A percentile compares a stretch with the other conserved stretches of the same genome.
Conservation (phyloP, 1,140 invertebrate species). For the Drosophila burlai region DNA sequence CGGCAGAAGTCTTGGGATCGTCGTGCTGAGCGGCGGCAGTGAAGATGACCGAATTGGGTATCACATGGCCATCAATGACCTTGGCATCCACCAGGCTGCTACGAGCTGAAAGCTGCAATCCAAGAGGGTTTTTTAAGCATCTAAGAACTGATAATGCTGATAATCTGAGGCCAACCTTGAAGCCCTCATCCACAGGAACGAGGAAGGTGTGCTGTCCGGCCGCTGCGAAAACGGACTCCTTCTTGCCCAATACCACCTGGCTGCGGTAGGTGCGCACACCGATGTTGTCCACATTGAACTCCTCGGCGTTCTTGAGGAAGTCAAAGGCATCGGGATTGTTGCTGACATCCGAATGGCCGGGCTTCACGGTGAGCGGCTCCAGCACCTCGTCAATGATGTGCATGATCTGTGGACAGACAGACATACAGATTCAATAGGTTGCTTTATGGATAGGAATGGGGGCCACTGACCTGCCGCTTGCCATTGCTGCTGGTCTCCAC, state of each 20-base stretch:
- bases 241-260: conserved; percentile 89
- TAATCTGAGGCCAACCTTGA: conserved; percentile 88
- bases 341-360: conserved; percentile 86
- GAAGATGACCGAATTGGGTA: conserved; percentile 94
- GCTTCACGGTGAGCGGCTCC: conserved; percentile 88
- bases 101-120: conserved; percentile 86
- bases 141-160: not conserved
- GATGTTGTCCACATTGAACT: conserved; percentile 89
- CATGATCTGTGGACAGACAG: conserved; percentile 87
- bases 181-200: conserved; percentile 95
- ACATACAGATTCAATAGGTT: not conserved
- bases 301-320: conserved; percentile 91
- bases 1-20: conserved; percentile 90
- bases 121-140: not conserved
- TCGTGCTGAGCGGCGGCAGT: conserved; percentile 91
- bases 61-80: conserved; percentile 96
- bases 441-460: conserved; percentile 1
- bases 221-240: conserved; percentile 90
- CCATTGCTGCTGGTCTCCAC: conserved; percentile 87
- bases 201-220: conserved; percentile 94
- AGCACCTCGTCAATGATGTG: conserved; percentile 93
- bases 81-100: conserved; percentile 90
- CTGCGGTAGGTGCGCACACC: conserved; percentile 90
- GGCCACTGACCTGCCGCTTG: conserved; percentile 89
- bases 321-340: conserved; percentile 92